These are phyloP conservation scores for Scrobipalpa costella DNA, from an alignment of 2,888 invertebrate genomes.

Conservation along the genomic window DNA sequence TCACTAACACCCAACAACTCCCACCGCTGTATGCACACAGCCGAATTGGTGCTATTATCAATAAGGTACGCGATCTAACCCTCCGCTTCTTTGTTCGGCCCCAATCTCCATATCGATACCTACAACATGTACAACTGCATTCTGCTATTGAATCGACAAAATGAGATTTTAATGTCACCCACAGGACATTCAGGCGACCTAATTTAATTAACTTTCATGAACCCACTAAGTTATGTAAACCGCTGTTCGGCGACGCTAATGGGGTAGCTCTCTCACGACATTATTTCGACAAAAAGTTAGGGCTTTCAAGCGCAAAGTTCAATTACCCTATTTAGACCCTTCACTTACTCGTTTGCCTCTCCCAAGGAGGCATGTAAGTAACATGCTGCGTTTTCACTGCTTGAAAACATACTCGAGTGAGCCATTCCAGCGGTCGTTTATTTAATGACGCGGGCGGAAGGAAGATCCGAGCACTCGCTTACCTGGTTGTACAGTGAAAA, in stretches of 20 bases:
- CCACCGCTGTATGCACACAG: background rate
- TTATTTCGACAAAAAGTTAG: constrained; percentile 9
- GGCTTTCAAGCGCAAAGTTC: constrained; percentile 6
- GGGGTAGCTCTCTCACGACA: constrained; percentile 8
- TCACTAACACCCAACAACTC: too few species aligned
- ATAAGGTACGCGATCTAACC: constrained; percentile 12
- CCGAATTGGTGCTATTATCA: constrained; percentile 11
- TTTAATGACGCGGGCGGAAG: constrained; percentile 24
- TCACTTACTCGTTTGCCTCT: constrained; percentile 14
- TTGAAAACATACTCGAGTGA: constrained; percentile 22
- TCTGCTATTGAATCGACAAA: background rate
- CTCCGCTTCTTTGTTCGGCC: constrained; percentile 45
- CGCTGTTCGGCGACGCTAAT: constrained; percentile 2
- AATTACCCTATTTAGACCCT: constrained; percentile 23
- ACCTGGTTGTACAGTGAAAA: constrained; percentile 25
- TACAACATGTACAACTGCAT: background rate
- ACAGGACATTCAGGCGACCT: background rate
- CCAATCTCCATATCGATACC: constrained; percentile 48
- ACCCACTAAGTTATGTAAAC: constrained; percentile 27
- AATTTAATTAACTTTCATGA: constrained; percentile 30
- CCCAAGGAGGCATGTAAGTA: constrained; percentile 15
- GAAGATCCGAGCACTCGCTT: constrained; percentile 23
- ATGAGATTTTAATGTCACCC: background rate
- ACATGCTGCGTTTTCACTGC: constrained; percentile 22
- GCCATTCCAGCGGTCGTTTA: constrained; percentile 23